Base-by-base conservation (phyloP, 2,888 invertebrate genomes). In the Drosophila borealis region DNA sequence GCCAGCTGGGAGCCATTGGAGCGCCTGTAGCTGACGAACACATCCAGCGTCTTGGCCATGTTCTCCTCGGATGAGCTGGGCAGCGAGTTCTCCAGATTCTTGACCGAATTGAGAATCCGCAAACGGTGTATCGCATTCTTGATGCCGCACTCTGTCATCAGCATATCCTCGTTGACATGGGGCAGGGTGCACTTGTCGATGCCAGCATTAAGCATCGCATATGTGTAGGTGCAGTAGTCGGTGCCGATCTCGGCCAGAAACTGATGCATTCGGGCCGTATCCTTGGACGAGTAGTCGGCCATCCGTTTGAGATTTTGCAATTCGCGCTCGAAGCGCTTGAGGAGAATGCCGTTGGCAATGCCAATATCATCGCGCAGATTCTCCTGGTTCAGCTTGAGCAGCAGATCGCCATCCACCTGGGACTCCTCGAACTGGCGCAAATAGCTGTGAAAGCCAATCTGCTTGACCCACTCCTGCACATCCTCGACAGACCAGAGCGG, bases 1-100 rank as follows among this genome's bases (percentile, higher is more conserved):
- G 99, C 99, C 88, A 99, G 93, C 92, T 99, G 99, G 4, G 98
- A 99, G 57, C 99, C 99, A 91, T 98, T 99, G 6, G 98, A 98
- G 90, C 99, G 94, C 81, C 99, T 94, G 91, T 99, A 99, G 93
- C 99, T 99, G 82, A 99, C 98, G 93, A 99, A 99, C 0, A 99
- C 99, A 92, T 99, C 99, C 80, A 99, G 94, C 51, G 96, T 96
- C 92, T 98, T 98, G 90, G 97, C 96, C 91, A 96, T 94, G 82
- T 95, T 96, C 85, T 97, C 96, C 90, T 96, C 95, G 46, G 94
- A 95, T 68, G 95, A 94, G 85, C 93, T 95, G 13, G 94, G 94
- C 75, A 95, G 90, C 55, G 94, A 94, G 88, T 94, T 95, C 91
- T 96, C 90, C 63, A 91, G 78, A 68, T 88, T 91, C 74, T 96